Base-by-base conservation (phyloP, 2,113 vertebrate genomes). In the Leptocoma aspasia region DNA sequence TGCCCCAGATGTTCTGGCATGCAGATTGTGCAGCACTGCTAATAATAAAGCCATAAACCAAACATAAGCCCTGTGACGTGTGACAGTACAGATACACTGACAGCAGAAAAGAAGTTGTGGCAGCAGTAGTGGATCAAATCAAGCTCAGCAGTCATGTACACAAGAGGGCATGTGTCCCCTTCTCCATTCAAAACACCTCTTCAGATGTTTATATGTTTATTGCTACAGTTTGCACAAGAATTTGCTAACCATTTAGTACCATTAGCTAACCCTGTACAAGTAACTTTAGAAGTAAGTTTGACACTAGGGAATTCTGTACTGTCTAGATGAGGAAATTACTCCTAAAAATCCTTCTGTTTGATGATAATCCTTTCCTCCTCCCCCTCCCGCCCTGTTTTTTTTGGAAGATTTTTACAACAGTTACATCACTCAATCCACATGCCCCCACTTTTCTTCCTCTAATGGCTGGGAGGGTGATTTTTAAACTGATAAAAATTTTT, bases 1-100 rank as follows among this genome's bases (percentile, higher is more conserved):
- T 87, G 75, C 39, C 90, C 92, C 97, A 97, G 96, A 97, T 98
- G 97, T 93, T 96, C 82, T 81, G 68, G 83, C 66, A 65, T 12
- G 91, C 52, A 92, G 95, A 91, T 17, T 84, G 73, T 37, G 44
- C 65, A 63, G 89, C 89, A 71, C 4, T 73, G 90, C 89, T 96
- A 91, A 95, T 77, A 89, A 84, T 90, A 97, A 95, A 91, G 52
- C 82, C 73, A 91, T 92, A 92, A 96, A 94, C 57, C 82, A 90
- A 80, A 61, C 69, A 79, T 94, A 97, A 96, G 92, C 94, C 86
- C 80, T 87, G 79, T 93, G 95, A 96, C 87, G 0, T 69, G 53
- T 61, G 91, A 70, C 77, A 91, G 79, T 42, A 64, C 42, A 94
- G 85, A 89, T 42, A 86, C 5, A 59, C 56, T 54, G 60, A 61